Conservation (phyloP, 2,113 vertebrate genomes). For the Pteronura brasiliensis region DNA sequence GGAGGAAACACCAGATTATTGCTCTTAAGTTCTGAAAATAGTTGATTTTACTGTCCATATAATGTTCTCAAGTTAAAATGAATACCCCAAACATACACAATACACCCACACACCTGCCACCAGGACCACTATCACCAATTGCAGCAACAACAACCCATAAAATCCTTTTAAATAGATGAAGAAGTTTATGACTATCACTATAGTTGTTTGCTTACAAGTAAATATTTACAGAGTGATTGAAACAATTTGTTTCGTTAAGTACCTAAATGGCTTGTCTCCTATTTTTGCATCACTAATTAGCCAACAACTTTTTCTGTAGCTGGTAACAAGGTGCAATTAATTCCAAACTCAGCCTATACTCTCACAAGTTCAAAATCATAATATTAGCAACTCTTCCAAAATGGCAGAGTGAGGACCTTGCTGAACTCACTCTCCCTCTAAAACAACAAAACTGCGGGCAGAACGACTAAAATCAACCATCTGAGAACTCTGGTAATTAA, state of each 20-base stretch:
- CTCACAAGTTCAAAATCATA: background rate
- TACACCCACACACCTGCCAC: rapidly evolving
- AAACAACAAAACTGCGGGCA: background rate
- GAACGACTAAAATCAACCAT: background rate
- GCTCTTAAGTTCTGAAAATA: background rate
- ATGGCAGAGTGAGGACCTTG: background rate
- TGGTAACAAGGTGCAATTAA: background rate
- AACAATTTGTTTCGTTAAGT: background rate
- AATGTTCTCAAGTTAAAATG: background rate
- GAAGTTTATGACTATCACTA: background rate
- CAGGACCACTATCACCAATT: rapidly evolving
- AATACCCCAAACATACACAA: background rate
- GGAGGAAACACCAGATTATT: background rate
- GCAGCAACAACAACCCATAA: background rate
- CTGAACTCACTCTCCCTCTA: background rate
- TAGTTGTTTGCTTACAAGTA: background rate
- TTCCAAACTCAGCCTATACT: background rate
- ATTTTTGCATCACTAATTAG: background rate
- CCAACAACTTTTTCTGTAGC: background rate
- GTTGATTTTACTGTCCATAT: background rate
- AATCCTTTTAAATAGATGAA: background rate
- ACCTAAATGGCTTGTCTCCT: background rate
- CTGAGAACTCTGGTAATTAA: background rate
- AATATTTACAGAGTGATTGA: background rate
- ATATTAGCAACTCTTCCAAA: background rate